Conservation (phyloP, 1,140 invertebrate species). For the Sarcophaga peregrina region DNA sequence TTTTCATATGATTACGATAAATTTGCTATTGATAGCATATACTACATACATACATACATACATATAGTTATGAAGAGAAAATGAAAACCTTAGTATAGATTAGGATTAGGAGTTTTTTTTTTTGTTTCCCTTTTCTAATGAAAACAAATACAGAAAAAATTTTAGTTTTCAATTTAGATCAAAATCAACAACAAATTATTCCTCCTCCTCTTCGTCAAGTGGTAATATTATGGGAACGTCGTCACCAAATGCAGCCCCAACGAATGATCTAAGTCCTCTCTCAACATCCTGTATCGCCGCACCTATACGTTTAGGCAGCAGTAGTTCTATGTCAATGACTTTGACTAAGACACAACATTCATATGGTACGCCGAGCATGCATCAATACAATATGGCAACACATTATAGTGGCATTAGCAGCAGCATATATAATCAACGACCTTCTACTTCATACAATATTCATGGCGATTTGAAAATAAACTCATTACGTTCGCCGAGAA, state of each 20-base stretch:
- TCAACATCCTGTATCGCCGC: background rate
- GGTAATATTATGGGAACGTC: background rate
- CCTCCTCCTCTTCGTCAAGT: background rate
- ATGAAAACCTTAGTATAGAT: too few relatives aligned
- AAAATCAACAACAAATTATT: background rate
- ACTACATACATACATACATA: too few relatives aligned
- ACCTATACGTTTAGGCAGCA: constrained; percentile 15
- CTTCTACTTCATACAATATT: background rate
- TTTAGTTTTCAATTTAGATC: constrained; percentile 27
- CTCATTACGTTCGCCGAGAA: background rate
- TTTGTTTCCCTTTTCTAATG: background rate
- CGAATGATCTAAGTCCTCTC: background rate
- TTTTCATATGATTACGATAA: too few relatives aligned
- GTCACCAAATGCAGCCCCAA: too few relatives aligned
- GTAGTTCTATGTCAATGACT: background rate
- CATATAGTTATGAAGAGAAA: too few relatives aligned
- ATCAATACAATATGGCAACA: background rate
- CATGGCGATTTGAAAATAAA: background rate
- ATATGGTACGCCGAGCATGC: background rate
- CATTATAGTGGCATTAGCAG: background rate
- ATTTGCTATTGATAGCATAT: too few relatives aligned
- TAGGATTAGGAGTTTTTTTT: background rate
- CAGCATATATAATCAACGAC: background rate
- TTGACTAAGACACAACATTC: background rate
- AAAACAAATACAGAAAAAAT: constrained; percentile 22